Base-by-base conservation (phyloP, 2,888 invertebrate genomes). In the Chrysina gloriosa region DNA sequence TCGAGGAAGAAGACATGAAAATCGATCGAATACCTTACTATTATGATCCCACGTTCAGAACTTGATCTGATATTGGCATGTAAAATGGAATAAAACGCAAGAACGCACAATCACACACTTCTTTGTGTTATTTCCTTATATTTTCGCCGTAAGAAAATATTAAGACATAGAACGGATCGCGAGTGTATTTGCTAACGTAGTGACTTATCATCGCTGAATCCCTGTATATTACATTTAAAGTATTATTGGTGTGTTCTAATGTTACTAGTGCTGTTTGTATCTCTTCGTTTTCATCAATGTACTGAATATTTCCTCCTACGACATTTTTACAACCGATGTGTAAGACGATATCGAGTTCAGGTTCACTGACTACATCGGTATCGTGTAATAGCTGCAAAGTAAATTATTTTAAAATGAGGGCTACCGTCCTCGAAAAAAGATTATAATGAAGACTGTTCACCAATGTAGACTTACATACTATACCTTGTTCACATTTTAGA, bases 211-310 rank as follows among this genome's bases (percentile, higher is more conserved):
- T 84, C 77, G 85, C 87, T 79, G 86, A 87, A 68, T 86, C 86
- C 58, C 87, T 85, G 75, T 87, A 89, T 61, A 92, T 89, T 34
- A 93, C 85, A 81, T 87, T 89, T 9, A 92, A 83, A 50, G 89
- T 86, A 84, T 93, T 92, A 79, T 89, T 85, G 54, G 84, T 84
- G 0, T 89, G 87, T 56, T 90, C 88, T 69, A 92, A 84, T 1
- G 88, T 86, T 29, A 92, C 79, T 1, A 83, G 70, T 16, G 83
- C 82, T 56, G 80, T 77, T 72, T 83, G 82, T 34, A 81, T 74
- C 74, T 79, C 78, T 69, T 83, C 81, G 42, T 81, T 79, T 9
- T 72, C 71, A 2, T 79, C 77, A 2, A 83, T 78, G 68, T 83
- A 83, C 68, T 81, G 78, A 11, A 78, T 81, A 67, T 79, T 73